Evolutionary conservation across 2,113 vertebrate species (phyloP).

Genomic region (Eolophus roseicapilla): DNA sequence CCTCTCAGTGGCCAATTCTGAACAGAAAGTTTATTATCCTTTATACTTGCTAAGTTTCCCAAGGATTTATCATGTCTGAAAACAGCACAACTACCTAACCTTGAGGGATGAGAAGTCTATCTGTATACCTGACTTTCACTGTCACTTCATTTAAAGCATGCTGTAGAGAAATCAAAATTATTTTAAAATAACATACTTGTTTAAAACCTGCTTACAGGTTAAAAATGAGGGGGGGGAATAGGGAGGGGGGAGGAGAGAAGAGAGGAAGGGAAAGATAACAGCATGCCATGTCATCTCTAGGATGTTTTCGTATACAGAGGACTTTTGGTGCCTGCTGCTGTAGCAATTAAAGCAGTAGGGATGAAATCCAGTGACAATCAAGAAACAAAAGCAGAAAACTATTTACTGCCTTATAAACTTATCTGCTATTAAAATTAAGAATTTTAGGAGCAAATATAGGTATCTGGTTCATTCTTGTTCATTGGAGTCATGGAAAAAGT

Average conservation of each 20-base stretch:
- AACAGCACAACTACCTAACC: background rate
- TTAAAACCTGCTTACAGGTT: conserved; percentile 6
- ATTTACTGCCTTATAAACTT: background rate
- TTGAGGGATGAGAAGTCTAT: background rate
- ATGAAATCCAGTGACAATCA: background rate
- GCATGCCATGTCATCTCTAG: background rate
- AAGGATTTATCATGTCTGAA: conserved; percentile 15
- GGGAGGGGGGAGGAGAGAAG: background rate
- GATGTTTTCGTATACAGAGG: background rate
- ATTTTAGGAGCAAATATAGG: background rate
- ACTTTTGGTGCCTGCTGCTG: background rate
- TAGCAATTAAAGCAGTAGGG: background rate
- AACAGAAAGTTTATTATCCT: conserved; percentile 24
- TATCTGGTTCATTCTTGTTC: background rate
- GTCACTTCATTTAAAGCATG: background rate
- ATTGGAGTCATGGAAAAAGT: background rate
- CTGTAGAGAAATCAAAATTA: background rate
- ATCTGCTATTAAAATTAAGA: background rate
- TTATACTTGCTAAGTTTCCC: background rate
- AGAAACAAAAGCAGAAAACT: background rate
- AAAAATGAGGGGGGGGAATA: background rate
- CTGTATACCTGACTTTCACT: background rate
- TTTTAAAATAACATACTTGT: background rate
- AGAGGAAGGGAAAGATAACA: background rate
- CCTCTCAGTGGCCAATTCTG: background rate